Conservation (phyloP, 1,140 invertebrate species). For the Calosoma granatense region DNA sequence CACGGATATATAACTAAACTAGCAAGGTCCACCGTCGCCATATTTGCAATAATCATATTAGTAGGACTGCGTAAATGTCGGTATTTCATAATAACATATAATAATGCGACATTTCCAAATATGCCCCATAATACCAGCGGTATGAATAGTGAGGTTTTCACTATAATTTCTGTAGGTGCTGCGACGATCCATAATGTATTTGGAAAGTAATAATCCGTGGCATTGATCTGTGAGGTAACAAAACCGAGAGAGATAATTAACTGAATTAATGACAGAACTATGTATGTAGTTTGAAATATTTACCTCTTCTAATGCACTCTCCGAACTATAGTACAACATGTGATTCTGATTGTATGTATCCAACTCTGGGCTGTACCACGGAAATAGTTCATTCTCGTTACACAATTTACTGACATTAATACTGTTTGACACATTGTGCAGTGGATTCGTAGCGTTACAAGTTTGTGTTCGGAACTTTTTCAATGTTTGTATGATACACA, state of each 20-base stretch:
- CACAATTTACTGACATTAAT: neutral
- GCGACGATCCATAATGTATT: slow-evolving; percentile 45
- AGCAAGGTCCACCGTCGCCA: slow-evolving; percentile 65
- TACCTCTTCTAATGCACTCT: no score
- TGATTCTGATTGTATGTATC: slow-evolving; percentile 3
- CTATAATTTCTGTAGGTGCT: slow-evolving; percentile 44
- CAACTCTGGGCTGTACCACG: neutral
- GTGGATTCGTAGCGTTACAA: neutral
- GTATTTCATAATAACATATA: slow-evolving; percentile 56
- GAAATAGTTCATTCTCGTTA: neutral
- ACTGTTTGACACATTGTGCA: neutral
- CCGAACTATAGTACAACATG: neutral
- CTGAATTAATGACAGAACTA: no score
- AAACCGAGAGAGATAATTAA: no score
- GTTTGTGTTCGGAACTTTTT: neutral
- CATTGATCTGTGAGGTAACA: neutral
- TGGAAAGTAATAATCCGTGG: neutral
- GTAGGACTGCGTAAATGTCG: slow-evolving; percentile 61
- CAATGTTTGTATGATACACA: neutral
- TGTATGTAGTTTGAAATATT: no score
- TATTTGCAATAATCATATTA: slow-evolving; percentile 69
- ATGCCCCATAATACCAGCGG: slow-evolving; percentile 56
- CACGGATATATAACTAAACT: slow-evolving; percentile 64
- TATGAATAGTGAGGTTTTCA: slow-evolving; percentile 48
- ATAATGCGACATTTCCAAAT: slow-evolving; percentile 58